Percentiles rank a stretch among this genome's conserved stretches.
phyloP scores from a whole-genome alignment of 1,140 invertebrate species.

The Galendromus occidentalis region DNA sequence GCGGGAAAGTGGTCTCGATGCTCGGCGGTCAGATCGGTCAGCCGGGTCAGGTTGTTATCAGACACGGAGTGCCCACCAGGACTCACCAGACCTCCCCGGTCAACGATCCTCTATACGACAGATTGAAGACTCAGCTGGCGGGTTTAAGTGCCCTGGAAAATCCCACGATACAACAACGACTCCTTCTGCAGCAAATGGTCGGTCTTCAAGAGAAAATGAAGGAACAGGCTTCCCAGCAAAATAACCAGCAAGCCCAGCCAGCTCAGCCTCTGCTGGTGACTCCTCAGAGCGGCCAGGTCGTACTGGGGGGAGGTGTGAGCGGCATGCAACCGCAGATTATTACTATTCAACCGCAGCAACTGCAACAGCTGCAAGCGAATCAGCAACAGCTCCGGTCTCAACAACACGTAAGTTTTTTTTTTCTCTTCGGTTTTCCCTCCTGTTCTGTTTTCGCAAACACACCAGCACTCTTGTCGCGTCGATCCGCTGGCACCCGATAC shows the following conservation, averaged over 20 bases:
- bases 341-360: slow-evolving; percentile 1
- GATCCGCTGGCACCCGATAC: too few relatives aligned
- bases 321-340: background rate
- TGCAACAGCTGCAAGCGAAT: background rate
- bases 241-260: background rate
- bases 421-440: too few relatives aligned
- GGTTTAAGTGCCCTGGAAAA: background rate
- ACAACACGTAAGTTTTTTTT: background rate
- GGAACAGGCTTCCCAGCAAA: background rate
- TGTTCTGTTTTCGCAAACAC: too few relatives aligned
- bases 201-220: slow-evolving; percentile 1
- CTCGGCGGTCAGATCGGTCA: background rate
- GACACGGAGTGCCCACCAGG: background rate
- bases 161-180: background rate
- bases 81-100: background rate
- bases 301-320: background rate
- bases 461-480: too few relatives aligned
- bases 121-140: background rate
- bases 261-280: background rate
- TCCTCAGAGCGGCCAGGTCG: background rate
- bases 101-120: background rate
- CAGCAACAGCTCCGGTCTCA: background rate
- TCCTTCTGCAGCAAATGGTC: slow-evolving; percentile 2
- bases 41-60: background rate
- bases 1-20: slow-evolving; percentile 1